Evolutionary conservation across 2,113 vertebrate genomes (phyloP).

Genomic region (Mesitornis unicolor): DNA sequence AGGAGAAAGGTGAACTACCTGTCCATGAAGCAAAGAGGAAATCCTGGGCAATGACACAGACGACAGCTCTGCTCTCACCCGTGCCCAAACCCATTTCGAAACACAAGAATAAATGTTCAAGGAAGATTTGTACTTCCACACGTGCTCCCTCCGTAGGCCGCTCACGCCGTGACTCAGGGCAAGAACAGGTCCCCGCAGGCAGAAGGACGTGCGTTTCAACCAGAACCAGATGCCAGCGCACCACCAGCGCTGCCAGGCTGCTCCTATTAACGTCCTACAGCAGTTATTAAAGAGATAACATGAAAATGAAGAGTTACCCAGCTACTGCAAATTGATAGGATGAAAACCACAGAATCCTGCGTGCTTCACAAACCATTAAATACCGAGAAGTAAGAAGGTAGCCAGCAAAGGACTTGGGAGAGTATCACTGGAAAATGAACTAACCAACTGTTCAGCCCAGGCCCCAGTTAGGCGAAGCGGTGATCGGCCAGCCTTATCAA

Average conservation of each 20-base stretch:
- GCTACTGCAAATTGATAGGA: not conserved
- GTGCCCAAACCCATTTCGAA: not conserved
- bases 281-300: not conserved
- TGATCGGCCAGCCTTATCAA: accelerated
- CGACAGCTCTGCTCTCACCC: not conserved
- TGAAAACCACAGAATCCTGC: not conserved
- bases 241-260: not conserved
- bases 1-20: not conserved
- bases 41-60: not conserved
- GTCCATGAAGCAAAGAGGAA: not conserved
- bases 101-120: not conserved
- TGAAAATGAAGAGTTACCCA: not conserved
- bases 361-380: not conserved
- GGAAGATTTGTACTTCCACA: not conserved
- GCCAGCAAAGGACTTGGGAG: not conserved
- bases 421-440: not conserved
- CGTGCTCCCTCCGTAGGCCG: not conserved
- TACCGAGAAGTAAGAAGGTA: not conserved
- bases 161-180: not conserved
- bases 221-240: not conserved
- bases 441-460: not conserved
- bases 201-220: accelerated
- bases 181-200: not conserved
- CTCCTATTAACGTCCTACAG: not conserved
- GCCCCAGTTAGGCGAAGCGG: accelerated